These are phyloP conservation scores for Lucifuga dentata DNA, from an alignment of 2,113 vertebrate species.

Conservation along the genomic window DNA sequence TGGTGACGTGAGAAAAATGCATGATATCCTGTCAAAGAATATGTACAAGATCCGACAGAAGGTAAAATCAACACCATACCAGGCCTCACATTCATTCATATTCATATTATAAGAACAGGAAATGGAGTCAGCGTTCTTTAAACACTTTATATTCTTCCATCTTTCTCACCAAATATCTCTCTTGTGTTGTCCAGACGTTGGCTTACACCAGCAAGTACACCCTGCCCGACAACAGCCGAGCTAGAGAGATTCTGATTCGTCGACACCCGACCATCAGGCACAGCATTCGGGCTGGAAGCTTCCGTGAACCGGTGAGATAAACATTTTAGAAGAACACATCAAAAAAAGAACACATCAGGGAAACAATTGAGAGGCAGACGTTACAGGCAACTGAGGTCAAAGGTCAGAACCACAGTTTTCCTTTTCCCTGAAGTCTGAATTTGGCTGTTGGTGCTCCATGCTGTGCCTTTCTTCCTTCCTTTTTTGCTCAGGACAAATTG, in stretches of 20 bases:
- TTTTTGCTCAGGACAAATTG: no score
- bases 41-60: conserved; percentile 93
- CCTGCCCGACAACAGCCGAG: conserved; percentile 85
- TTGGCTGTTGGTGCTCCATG: no score
- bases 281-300: conserved; percentile 85
- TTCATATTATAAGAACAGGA: no score
- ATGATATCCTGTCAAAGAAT: conserved; percentile 92
- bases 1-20: conserved; percentile 89
- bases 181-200: conserved; percentile 81
- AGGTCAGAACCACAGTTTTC: no score
- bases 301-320: conserved; percentile 54
- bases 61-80: conserved; percentile 71
- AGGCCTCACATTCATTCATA: neutral
- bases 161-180: neutral
- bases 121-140: no score
- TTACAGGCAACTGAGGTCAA: no score
- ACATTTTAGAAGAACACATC: neutral
- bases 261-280: conserved; percentile 88
- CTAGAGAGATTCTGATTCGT: conserved; percentile 93
- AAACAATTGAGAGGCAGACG: no score
- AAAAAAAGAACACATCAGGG: no score
- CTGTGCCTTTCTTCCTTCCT: neutral
- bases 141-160: no score
- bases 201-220: conserved; percentile 90
- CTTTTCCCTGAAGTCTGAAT: no score